Evolutionary conservation across 2,888 invertebrate species (phyloP), one percentile per base, ranked within the genome.

Genomic region (Callinectes sapidus): DNA sequence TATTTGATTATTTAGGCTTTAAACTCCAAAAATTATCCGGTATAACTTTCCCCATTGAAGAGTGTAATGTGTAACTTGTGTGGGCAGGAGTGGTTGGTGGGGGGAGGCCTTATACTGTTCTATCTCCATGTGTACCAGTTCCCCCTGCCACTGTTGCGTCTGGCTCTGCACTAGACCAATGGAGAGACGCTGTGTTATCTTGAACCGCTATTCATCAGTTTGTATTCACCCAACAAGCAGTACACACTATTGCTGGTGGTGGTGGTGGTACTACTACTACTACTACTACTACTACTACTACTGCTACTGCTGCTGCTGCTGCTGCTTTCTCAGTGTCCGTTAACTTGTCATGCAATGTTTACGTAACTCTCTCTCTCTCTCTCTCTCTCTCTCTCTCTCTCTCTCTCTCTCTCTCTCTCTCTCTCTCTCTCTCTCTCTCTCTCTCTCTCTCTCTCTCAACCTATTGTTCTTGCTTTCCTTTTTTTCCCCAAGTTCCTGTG

Each of bases 401-500:
- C 35, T 89, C 39, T 54, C 55, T 28, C 55, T 48, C 55, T 89
- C 32, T 39, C 87, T 39, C 28, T 28, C 23, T 71, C 85, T 85
- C 85, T 85, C 85, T 32, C 85, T 85, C n/a, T 14, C 23, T 55
- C 55, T 88, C 32, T 54, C 55, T 28, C 55, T 48, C 55, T 89
- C 32, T 39, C 87, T 39, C 87, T 89, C 89, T 89, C 89, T 89
- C 89, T 89, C 89, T 88, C 88, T 88, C 54, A 77, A 42, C 66
- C 90, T 90, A 71, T 77, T 77, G 42, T 39, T 90, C 48, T 77
- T 48, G 18, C 28, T n/a, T 42, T 48, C 10, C 39, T 32, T 32
- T 39, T 48, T 89, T 66, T 55, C n/a, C n/a, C 39, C 66, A 23
- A 71, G 88, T 48, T 54, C 55, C 88, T 55, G 48, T 55, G 55